Conservation (phyloP, 2,888 invertebrate species). For the Drosophila vallismaia region DNA sequence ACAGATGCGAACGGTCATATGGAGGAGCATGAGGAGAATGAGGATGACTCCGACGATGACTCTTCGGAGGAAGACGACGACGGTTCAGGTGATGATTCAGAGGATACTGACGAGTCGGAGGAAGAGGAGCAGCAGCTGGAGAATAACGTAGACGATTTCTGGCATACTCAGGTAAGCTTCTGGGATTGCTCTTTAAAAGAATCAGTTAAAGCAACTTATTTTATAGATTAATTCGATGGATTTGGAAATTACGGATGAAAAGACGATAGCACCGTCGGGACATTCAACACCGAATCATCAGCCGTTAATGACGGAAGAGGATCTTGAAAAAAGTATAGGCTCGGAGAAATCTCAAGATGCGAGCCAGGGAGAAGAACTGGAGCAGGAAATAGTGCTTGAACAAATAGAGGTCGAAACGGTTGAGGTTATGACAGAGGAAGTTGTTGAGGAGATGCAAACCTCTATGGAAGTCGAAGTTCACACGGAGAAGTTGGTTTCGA, state of each 20-base stretch:
- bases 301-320: neutral
- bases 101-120: conserved; percentile 2
- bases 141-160: conserved; percentile 21
- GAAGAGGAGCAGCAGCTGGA: conserved; percentile 1
- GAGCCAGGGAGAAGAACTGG: neutral
- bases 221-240: conserved; percentile 20
- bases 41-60: conserved; percentile 20
- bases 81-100: conserved; percentile 3
- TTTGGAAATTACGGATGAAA: neutral
- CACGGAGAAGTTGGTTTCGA: neutral
- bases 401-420: conserved; percentile 19
- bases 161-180: conserved; percentile 32
- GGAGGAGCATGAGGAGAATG: conserved; percentile 10
- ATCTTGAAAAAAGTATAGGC: neutral
- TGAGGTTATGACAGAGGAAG: conserved; percentile 8
- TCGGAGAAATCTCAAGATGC: neutral
- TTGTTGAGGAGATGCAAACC: conserved; percentile 1
- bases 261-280: conserved; percentile 25
- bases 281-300: conserved; percentile 44
- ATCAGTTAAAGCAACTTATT: conserved; percentile 3
- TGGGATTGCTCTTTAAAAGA: neutral
- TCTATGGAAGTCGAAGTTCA: conserved; percentile 9
- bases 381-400: neutral
- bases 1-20: conserved; percentile 35
- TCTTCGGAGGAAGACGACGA: conserved; percentile 3